Evolutionary conservation across 1,140 invertebrate genomes (phyloP), one percentile per base, ranked within the genome.

Genomic region (Drosophila tsacasi): DNA sequence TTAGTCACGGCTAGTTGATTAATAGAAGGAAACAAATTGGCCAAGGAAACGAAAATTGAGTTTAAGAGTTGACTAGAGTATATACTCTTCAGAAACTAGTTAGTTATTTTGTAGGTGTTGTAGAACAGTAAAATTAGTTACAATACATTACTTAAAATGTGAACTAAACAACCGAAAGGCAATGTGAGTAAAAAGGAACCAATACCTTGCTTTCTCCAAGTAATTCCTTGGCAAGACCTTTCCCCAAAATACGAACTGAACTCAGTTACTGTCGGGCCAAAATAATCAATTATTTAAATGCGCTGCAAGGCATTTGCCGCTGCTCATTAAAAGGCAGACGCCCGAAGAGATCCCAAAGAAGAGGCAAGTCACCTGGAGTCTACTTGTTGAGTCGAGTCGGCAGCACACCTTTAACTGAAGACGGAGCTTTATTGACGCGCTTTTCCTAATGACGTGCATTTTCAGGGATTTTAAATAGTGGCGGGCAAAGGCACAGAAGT

Each of bases 251-350:
- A 8, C 3, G 0, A 12, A 3, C 30, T 5, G 19, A 17, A 15
- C 12, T 46, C 13, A 4, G 39, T 21, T 25, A 62, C 32, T 44
- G 19, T 35, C n/a, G 1, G 21, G 13, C 27, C n/a, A 27, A 35
- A 23, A 63, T 54, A 72, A 64, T 79, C 71, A 67, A 79, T 79
- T 76, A 75, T 71, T 68, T 39, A 75, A 50, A 35, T 58, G 27
- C 23, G 3, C 5, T 54, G 42, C 60, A 61, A 35, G 21, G 15
- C 27, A n/a, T 27, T 39, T 12, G 44, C 46, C 57, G 6, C 13
- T 2, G 65, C 66, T 87, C 84, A 87, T 87, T 87, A 89, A 87
- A 87, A 87, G 66, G 30, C 42, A 50, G 55, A 62, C 59, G 83
- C 72, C 50, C 84, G 61, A 83, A 3, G 47, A 69, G 65, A 83